Evolutionary conservation across 2,797 vertebrate genomes (phyloP).

Genomic region (Hyperoplus immaculatus): DNA sequence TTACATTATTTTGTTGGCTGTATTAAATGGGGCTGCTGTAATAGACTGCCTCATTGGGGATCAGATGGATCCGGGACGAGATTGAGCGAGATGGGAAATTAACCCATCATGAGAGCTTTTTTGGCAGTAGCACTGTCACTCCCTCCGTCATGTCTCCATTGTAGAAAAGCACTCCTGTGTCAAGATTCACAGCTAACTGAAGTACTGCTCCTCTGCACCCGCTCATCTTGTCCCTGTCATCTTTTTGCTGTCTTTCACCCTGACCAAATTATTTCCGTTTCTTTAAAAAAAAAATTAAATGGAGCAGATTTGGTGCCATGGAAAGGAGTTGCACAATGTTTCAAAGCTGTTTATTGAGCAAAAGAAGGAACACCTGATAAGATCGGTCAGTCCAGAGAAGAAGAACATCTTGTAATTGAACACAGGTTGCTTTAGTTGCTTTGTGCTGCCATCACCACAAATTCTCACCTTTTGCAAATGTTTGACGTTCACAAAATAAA

Average conservation of each 20-base stretch:
- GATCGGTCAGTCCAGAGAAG: background rate
- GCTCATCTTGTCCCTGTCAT: conserved; percentile 21
- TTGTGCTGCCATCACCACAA: background rate
- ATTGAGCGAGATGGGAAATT: conserved; percentile 71
- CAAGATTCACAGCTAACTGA: conserved; percentile 49
- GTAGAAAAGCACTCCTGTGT: conserved; percentile 26
- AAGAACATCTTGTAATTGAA: background rate
- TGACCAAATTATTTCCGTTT: conserved; percentile 33
- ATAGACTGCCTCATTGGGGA: conserved; percentile 58
- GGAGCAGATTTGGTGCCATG: conserved; percentile 3
- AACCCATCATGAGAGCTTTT: conserved; percentile 65
- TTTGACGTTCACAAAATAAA: background rate
- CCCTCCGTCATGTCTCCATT: conserved; percentile 46
- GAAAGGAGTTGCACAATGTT: conserved; percentile 16
- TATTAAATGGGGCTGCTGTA: conserved; percentile 55
- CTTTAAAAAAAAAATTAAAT: conserved; percentile 13
- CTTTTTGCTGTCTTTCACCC: conserved; percentile 23
- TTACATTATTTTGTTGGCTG: conserved; percentile 66
- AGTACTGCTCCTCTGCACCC: conserved; percentile 36
- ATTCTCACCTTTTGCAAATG: background rate
- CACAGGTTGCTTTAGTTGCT: background rate
- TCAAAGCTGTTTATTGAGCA: conserved; percentile 29
- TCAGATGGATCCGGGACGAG: conserved; percentile 48
- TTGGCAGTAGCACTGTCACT: conserved; percentile 30
- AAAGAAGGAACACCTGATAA: background rate